phyloP scores from a whole-genome alignment of 2,888 invertebrate genomes.

The Trichopoda pennipes region DNA sequence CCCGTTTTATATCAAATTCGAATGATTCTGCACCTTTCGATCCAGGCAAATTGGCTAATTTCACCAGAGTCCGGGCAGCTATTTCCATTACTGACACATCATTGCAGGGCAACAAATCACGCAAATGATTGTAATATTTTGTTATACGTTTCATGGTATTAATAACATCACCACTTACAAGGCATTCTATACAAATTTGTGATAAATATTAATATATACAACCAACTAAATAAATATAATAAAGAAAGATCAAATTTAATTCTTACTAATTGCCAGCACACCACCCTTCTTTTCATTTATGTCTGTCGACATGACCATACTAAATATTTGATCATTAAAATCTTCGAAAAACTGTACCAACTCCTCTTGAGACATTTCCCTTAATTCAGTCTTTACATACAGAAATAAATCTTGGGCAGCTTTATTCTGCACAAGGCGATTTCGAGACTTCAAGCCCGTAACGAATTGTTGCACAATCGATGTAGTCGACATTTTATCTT shows the following conservation, averaged over 20 bases:
- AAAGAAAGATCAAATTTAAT: background rate
- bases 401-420: slow-evolving; percentile 94
- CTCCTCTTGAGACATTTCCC: slow-evolving; percentile 95
- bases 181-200: slow-evolving; percentile 86
- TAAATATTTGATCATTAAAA: slow-evolving; percentile 96
- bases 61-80: slow-evolving; percentile 96
- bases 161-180: slow-evolving; percentile 96
- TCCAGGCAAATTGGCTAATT: slow-evolving; percentile 93
- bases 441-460: slow-evolving; percentile 92
- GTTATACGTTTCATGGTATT: slow-evolving; percentile 94
- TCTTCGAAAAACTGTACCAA: slow-evolving; percentile 95
- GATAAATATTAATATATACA: background rate
- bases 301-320: slow-evolving; percentile 96
- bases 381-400: slow-evolving; percentile 93
- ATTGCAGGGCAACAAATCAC: slow-evolving; percentile 93
- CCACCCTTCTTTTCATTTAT: slow-evolving; percentile 97
- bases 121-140: slow-evolving; percentile 94
- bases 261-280: slow-evolving; percentile 92
- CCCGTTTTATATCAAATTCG: slow-evolving; percentile 97
- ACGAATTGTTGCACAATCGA: slow-evolving; percentile 90
- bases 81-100: slow-evolving; percentile 97
- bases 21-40: slow-evolving; percentile 98
- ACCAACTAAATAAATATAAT: background rate
- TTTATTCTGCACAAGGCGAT: slow-evolving; percentile 91
- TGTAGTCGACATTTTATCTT: slow-evolving; percentile 77